Conservation (phyloP, 2,113 vertebrate species). For the Naja naja region DNA sequence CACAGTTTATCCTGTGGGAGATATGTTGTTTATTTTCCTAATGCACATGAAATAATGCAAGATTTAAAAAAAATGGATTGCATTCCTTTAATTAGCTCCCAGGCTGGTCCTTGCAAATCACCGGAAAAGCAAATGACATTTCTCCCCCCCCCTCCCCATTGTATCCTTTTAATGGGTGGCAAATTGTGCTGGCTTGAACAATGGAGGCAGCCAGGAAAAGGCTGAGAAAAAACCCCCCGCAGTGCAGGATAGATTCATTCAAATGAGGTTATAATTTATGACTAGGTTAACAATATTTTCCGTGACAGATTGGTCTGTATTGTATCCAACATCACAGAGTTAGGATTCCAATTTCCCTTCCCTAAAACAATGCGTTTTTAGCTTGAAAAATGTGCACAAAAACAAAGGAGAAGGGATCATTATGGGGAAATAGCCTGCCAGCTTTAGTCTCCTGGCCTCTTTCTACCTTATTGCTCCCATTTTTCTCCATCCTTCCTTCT, state of each 20-base stretch:
- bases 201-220: not conserved
- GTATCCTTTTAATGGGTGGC: not conserved
- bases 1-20: not conserved
- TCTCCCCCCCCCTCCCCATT: not conserved
- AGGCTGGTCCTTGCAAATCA: not conserved
- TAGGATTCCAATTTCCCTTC: not conserved
- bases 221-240: not conserved
- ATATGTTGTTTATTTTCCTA: not conserved
- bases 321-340: not conserved
- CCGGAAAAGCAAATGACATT: not conserved
- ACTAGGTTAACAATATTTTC: not conserved
- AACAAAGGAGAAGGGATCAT: not conserved
- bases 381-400: not conserved
- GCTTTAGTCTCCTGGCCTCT: not conserved
- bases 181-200: not conserved
- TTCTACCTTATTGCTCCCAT: not conserved
- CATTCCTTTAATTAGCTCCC: not conserved
- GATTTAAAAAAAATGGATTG: not conserved
- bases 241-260: not conserved
- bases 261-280: not conserved
- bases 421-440: not conserved
- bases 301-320: not conserved
- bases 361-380: not conserved
- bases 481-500: not conserved
- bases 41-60: not conserved